Percentiles rank a stretch among this genome's conserved stretches.
These are phyloP conservation scores for Zalophus californianus DNA, from an alignment of 2,797 vertebrate species.

Conservation along the genomic window DNA sequence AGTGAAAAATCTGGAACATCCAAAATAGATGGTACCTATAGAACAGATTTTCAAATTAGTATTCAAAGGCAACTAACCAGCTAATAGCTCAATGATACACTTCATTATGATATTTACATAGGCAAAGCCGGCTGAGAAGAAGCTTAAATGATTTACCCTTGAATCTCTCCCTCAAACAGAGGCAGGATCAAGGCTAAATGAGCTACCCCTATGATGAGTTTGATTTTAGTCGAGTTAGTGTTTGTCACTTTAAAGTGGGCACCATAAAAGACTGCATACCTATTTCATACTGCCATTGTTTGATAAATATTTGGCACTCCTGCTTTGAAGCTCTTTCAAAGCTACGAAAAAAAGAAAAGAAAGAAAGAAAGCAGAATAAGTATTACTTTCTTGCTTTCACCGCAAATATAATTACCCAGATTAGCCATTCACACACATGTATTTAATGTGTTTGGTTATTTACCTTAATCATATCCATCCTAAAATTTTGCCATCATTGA, in stretches of 20 bases:
- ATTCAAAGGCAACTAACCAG: background rate
- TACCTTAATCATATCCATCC: background rate
- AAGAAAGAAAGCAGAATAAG: background rate
- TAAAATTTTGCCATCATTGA: conserved; percentile 3
- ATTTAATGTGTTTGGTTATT: background rate
- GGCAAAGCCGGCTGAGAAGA: background rate
- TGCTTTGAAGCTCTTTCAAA: conserved; percentile 29
- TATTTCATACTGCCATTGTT: background rate
- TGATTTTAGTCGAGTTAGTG: background rate
- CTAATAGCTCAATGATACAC: background rate
- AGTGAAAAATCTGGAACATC: background rate
- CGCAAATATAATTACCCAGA: background rate
- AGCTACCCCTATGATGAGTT: background rate
- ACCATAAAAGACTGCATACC: background rate
- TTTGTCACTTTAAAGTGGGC: background rate
- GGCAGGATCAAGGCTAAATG: background rate
- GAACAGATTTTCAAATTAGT: conserved; percentile 18
- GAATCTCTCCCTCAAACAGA: background rate
- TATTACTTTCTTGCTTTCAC: background rate
- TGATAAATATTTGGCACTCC: background rate
- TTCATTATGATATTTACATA: background rate
- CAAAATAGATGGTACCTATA: background rate
- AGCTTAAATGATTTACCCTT: background rate
- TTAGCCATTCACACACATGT: background rate
- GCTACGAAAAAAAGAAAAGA: background rate